phyloP scores from a whole-genome alignment of 2,797 vertebrate species.

The Aythya fuligula region DNA sequence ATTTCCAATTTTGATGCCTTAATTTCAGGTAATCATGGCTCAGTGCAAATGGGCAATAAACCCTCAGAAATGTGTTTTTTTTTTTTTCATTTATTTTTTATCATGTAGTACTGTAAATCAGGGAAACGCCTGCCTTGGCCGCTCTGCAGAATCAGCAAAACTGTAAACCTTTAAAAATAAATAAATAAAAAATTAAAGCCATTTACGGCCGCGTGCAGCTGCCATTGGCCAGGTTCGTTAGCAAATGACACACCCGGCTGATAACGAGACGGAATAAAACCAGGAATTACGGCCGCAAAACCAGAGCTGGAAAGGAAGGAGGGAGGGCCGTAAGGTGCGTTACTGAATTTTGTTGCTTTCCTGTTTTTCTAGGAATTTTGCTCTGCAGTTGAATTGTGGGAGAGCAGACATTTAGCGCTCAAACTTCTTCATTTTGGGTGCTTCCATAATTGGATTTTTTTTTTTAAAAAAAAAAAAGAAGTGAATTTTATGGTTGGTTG shows the following conservation, averaged over 20 bases:
- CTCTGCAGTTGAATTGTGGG: rapidly evolving
- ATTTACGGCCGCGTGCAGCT: rapidly evolving
- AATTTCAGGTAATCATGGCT: no score
- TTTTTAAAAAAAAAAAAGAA: no score
- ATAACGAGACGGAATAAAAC: slow-evolving; percentile 50
- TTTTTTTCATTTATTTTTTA: no score
- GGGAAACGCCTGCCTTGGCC: not conserved
- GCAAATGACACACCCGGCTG: slow-evolving; percentile 10
- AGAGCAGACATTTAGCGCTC: no score
- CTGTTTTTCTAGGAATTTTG: not conserved
- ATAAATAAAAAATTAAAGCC: no score
- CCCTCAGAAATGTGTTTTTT: no score
- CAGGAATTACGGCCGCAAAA: not conserved
- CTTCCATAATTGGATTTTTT: not conserved
- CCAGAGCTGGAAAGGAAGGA: not conserved
- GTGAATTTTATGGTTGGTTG: not conserved
- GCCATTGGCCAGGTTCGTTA: not conserved
- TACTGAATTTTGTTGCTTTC: not conserved
- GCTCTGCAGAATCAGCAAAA: not conserved
- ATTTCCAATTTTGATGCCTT: no score
- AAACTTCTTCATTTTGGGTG: not conserved
- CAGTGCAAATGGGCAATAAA: no score
- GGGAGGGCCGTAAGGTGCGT: slow-evolving; percentile 43
- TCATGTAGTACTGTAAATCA: no score
- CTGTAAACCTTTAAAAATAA: not conserved